phyloP scores from a whole-genome alignment of 1,140 invertebrate genomes.

The Panonychus citri region DNA sequence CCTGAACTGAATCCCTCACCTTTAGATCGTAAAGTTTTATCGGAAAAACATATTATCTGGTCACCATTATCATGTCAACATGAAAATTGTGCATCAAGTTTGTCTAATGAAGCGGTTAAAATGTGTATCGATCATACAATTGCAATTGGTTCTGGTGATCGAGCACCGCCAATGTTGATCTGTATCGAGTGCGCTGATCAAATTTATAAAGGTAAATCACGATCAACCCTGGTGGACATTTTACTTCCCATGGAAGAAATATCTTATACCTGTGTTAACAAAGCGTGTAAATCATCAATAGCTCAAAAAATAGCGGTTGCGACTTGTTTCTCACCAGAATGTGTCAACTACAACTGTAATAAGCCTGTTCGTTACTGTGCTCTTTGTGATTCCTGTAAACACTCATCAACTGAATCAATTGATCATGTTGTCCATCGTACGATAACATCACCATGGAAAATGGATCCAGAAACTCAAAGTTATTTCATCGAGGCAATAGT shows the following conservation, averaged over 20 bases:
- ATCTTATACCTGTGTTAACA: slow-evolving; percentile 85
- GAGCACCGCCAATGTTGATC: slow-evolving; percentile 75
- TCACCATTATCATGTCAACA: slow-evolving; percentile 17
- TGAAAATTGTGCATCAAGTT: slow-evolving; percentile 16
- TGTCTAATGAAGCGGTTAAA: slow-evolving; percentile 21
- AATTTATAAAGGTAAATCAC: slow-evolving; percentile 36
- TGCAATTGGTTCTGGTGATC: slow-evolving; percentile 34
- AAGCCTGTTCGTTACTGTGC: slow-evolving; percentile 80
- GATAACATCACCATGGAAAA: slow-evolving; percentile 56
- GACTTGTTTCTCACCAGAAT: slow-evolving; percentile 89
- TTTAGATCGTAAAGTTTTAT: slow-evolving; percentile 64
- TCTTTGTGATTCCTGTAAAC: slow-evolving; percentile 41
- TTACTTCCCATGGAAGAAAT: slow-evolving; percentile 82
- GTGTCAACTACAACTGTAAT: slow-evolving; percentile 82
- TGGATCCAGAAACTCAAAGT: slow-evolving; percentile 67
- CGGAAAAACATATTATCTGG: slow-evolving; percentile 35
- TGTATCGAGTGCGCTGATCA: slow-evolving; percentile 90
- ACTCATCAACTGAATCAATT: slow-evolving; percentile 27
- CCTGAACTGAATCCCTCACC: slow-evolving; percentile 86
- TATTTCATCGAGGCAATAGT: slow-evolving; percentile 82
- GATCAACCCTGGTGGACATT: slow-evolving; percentile 66
- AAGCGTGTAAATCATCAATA: slow-evolving; percentile 77
- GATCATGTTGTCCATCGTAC: slow-evolving; percentile 73
- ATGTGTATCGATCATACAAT: slow-evolving; percentile 30
- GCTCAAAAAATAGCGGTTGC: slow-evolving; percentile 59